These are phyloP conservation scores for Danaus melanippus DNA, from an alignment of 1,140 invertebrate genomes.

Conservation along the genomic window DNA sequence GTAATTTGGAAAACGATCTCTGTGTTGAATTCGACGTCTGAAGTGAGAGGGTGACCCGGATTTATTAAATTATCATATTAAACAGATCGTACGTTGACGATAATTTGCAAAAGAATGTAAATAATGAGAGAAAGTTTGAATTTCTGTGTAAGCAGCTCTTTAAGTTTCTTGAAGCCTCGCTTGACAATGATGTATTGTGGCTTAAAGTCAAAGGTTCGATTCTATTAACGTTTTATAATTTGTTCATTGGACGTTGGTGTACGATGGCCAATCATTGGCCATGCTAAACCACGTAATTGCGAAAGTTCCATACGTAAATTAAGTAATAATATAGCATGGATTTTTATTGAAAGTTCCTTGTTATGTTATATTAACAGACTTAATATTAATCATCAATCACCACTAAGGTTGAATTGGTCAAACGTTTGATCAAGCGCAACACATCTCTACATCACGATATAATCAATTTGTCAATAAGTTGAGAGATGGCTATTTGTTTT, in stretches of 20 bases:
- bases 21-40: not conserved
- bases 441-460: conserved; percentile 18
- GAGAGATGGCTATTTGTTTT: conserved; percentile 27
- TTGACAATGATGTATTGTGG: conserved; percentile 65
- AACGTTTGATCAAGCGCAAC: conserved; percentile 17
- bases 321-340: too few species aligned
- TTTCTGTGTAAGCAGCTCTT: conserved; percentile 26
- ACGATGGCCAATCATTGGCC: conserved; percentile 1
- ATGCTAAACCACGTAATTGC: too few species aligned
- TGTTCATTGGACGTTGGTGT: conserved; percentile 13
- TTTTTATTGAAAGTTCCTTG: too few species aligned
- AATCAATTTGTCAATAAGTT: conserved; percentile 43
- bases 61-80: conserved; percentile 4
- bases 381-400: too few species aligned
- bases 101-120: conserved; percentile 8
- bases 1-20: too few species aligned
- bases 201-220: conserved; percentile 56
- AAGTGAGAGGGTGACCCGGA: conserved; percentile 13
- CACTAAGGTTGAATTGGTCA: conserved; percentile 4
- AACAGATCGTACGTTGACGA: conserved; percentile 6
- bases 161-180: conserved; percentile 25
- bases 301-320: too few species aligned
- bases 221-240: conserved; percentile 67
- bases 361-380: too few species aligned
- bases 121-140: conserved; percentile 14